Conservation (phyloP, 2,888 invertebrate species). For the Camptogramma bilineatum region DNA sequence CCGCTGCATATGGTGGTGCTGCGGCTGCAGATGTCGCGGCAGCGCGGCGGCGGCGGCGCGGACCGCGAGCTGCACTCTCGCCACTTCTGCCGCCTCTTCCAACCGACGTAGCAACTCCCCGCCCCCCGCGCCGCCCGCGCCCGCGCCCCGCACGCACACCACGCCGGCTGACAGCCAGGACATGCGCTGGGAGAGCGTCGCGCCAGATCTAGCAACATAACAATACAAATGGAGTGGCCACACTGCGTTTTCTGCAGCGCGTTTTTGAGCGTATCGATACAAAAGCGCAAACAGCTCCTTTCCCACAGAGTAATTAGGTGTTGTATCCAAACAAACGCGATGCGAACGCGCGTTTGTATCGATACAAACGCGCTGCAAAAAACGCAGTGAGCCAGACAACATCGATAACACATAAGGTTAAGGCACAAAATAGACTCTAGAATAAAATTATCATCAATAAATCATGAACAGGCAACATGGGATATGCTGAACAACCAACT, state of each 20-base stretch:
- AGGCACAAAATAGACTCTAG: no score
- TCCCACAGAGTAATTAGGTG: no score
- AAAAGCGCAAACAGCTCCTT: no score
- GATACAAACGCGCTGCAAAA: no score
- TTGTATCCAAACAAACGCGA: no score
- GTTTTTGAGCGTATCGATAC: no score
- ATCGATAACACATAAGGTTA: no score
- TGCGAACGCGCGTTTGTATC: no score
- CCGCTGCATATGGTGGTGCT: constrained; percentile 87
- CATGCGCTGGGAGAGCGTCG: constrained; percentile 92
- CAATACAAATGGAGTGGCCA: not conserved
- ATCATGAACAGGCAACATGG: not conserved
- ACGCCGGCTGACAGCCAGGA: constrained; percentile 97
- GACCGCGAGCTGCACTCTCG: constrained; percentile 92
- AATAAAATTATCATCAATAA: no score
- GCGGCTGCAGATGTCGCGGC: constrained; percentile 85
- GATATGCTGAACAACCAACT: not conserved
- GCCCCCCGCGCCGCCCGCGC: constrained; percentile 84
- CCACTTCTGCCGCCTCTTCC: constrained; percentile 97
- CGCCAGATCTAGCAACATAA: constrained; percentile 88
- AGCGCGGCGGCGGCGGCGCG: constrained; percentile 69
- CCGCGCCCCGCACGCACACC: constrained; percentile 97
- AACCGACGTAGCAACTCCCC: constrained; percentile 94
- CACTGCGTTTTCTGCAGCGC: no score
- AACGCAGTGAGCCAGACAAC: no score